These are phyloP conservation scores for Machaerirhynchus nigripectus DNA, from an alignment of 2,113 vertebrate genomes.

Conservation along the genomic window DNA sequence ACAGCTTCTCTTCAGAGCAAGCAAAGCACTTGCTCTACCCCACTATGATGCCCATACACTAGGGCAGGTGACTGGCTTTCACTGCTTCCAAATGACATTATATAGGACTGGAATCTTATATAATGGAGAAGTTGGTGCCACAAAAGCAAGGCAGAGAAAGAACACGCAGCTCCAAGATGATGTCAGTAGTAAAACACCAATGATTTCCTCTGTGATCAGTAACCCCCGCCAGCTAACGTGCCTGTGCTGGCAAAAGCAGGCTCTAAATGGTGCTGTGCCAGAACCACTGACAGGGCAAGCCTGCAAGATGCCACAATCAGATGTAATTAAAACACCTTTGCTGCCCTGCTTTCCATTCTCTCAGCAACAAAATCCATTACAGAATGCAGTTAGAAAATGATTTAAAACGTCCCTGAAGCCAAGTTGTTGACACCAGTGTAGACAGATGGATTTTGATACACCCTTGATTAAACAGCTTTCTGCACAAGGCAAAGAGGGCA, in stretches of 20 bases:
- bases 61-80: neutral
- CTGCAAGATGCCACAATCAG: slow-evolving; percentile 57
- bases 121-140: neutral
- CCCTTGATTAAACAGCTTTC: slow-evolving; percentile 31
- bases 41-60: neutral
- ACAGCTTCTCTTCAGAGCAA: neutral
- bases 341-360: slow-evolving; percentile 37
- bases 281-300: slow-evolving; percentile 47
- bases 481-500: neutral
- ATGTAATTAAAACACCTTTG: slow-evolving; percentile 70
- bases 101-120: neutral
- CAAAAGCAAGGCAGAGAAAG: neutral
- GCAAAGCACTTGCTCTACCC: neutral
- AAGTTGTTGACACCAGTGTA: neutral
- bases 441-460: slow-evolving; percentile 30
- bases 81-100: neutral
- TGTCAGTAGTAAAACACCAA: slow-evolving; percentile 11
- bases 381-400: neutral
- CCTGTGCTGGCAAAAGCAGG: slow-evolving; percentile 22
- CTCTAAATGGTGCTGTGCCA: slow-evolving; percentile 43
- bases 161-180: neutral
- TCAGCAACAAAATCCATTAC: slow-evolving; percentile 23
- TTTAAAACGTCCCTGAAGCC: slow-evolving; percentile 5
- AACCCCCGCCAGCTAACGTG: slow-evolving; percentile 38
- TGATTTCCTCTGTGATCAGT: slow-evolving; percentile 37